These are phyloP conservation scores for Toxostoma redivivum DNA, from an alignment of 2,113 vertebrate genomes.

Conservation along the genomic window DNA sequence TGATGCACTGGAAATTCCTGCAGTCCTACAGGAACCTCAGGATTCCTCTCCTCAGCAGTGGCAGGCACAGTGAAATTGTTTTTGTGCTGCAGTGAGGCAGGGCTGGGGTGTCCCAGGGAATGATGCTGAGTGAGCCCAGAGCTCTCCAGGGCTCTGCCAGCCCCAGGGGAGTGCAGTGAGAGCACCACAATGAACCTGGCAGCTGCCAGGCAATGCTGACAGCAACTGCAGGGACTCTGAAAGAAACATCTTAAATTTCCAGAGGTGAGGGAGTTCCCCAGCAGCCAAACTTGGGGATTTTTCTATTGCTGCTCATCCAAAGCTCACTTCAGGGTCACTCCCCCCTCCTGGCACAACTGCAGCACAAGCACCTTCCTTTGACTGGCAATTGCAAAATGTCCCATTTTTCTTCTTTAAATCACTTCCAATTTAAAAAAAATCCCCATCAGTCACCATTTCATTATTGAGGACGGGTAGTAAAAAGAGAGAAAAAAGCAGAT, in stretches of 20 bases:
- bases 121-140: too few species aligned
- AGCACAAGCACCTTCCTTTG: background rate
- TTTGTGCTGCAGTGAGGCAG: background rate
- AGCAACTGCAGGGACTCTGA: background rate
- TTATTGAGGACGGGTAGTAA: background rate
- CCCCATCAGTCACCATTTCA: background rate
- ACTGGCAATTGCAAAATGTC: background rate
- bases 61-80: background rate
- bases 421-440: background rate
- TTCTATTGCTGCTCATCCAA: background rate
- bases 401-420: background rate
- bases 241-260: background rate
- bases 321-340: background rate
- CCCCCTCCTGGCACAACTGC: background rate
- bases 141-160: background rate
- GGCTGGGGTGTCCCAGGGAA: slow-evolving; percentile 19
- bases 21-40: background rate
- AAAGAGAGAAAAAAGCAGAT: background rate
- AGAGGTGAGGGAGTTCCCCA: background rate
- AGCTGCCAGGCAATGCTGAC: background rate
- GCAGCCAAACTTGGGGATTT: background rate
- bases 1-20: background rate
- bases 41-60: background rate
- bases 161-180: background rate
- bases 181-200: background rate